These are phyloP conservation scores for Callocephalon fimbriatum DNA, from an alignment of 2,113 vertebrate species.

Conservation along the genomic window DNA sequence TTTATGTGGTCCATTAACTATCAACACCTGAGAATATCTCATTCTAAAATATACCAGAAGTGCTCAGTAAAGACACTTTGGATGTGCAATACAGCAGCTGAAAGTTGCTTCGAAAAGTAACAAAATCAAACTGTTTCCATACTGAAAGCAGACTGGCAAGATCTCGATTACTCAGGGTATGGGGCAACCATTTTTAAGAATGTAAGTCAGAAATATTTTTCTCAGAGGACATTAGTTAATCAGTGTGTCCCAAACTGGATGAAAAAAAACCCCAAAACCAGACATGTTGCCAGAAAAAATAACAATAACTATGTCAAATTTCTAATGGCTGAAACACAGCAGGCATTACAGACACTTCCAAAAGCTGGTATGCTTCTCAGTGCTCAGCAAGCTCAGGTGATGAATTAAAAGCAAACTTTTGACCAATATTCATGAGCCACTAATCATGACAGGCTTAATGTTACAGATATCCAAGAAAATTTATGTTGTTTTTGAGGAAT, in stretches of 20 bases:
- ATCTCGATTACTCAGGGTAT: not conserved
- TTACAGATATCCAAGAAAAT: not conserved
- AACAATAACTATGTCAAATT: not conserved
- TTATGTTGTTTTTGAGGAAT: not conserved
- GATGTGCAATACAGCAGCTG: not conserved
- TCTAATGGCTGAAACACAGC: not conserved
- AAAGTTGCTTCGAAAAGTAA: not conserved
- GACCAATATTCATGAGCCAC: not conserved
- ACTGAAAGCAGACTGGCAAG: not conserved
- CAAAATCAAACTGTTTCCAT: not conserved
- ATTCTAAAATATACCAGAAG: not conserved
- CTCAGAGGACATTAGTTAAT: not conserved
- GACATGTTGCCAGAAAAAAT: not conserved
- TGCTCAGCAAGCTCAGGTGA: not conserved
- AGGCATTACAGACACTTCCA: not conserved
- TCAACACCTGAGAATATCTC: not conserved
- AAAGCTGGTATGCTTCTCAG: not conserved
- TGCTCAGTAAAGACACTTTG: not conserved
- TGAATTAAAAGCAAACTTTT: not conserved
- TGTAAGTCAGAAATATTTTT: not conserved
- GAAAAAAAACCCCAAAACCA: not conserved
- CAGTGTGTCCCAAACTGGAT: not conserved
- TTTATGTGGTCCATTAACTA: not conserved
- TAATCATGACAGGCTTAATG: not conserved
- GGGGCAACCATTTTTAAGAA: not conserved